Evolutionary conservation across 2,113 vertebrate genomes (phyloP), one percentile per base, ranked within the genome.

Genomic region (Spilogale gracilis): DNA sequence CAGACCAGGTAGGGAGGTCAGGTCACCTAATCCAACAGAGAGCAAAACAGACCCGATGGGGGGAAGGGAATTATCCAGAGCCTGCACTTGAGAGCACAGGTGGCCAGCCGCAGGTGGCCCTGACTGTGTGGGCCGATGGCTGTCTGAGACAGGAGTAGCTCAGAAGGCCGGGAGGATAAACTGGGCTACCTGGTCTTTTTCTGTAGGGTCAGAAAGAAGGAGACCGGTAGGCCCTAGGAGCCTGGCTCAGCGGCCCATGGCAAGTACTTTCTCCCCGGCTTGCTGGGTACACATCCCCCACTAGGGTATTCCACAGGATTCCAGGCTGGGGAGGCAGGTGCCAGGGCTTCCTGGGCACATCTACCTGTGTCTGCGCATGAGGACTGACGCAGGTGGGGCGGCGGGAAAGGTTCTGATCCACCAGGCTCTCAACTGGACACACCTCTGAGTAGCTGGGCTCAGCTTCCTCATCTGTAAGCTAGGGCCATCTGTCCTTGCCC

Each of bases 401-500:
- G 12, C 6, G 8, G 50, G 11, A 65, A 54, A 43, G 67, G 52
- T 67, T 85, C 89, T 23, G 65, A 61, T 18, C 52, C 45, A 30
- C 14, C 45, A 20, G 91, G 38, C 63, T 45, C 80, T 63, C 61
- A n/a, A 43, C 85, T n/a, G 65, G 73, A 85, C 63, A 54, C n/a
- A 65, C 69, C 32, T 5, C 71, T 27, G 18, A 38, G 74, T 25
- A 69, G 63, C 63, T 9, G 25, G 30, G 69, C 71, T 86, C 60
- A 74, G 69, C 48, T 13, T 71, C 88, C 80, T 69, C 38, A 54
- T 67, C 94, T 94, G 25, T 32, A 74, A 74, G 80, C 60, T 7
- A 65, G 56, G 56, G 50, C 69, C 81, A 79, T 71, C 80, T 95
- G 84, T 61, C n/a, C 82, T 50, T 52, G 69, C 45, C 96, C 76